Evolutionary conservation across 1,140 invertebrate genomes (phyloP), one percentile per base, ranked within the genome.

Genomic region (Zophobas morio): DNA sequence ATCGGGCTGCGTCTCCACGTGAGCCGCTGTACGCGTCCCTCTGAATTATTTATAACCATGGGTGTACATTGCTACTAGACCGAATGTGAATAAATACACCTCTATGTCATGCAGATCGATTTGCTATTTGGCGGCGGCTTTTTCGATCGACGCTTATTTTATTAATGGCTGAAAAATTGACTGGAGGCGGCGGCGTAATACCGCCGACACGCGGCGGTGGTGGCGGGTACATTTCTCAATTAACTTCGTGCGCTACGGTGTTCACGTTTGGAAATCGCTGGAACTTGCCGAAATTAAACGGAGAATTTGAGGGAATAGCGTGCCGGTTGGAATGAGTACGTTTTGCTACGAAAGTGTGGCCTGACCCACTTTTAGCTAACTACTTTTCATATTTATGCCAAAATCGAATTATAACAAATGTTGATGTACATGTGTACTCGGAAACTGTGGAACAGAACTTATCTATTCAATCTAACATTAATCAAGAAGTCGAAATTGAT

Each of bases 1-100:
- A 75, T 75, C 49, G 73, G 74, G 49, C 56, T 49, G 56, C 63
- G 56, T 75, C 46, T 63, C 73, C 51, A 73, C 71, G 47, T 73
- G 71, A 73, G 54, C 49, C 51, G 54, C 56, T 73, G 37, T 73
- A 53, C 49, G 53, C 71, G 49, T 73, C 33, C 71, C 71, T 33
- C 37, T 73, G 39, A 73, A 73, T 53, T 73, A 73, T 73, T 73
- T 73, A 73, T 39, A 54, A 42, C 37, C 42, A 42, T 42, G n/a
- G 60, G 60, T 66, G 42, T 42, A 66, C 60, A 66, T 66, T 66
- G 60, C 37, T 66, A 40, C 60, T 66, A 37, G 60, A 42, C 60
- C 60, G 60, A 66, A 66, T 66, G 60, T 66, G 60, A 42, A 66
- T 66, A 66, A 66, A 66, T 66, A 66, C 37, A 6, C 4, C 1